phyloP scores from a whole-genome alignment of 2,888 invertebrate species.

The Pelosia muscerda region DNA sequence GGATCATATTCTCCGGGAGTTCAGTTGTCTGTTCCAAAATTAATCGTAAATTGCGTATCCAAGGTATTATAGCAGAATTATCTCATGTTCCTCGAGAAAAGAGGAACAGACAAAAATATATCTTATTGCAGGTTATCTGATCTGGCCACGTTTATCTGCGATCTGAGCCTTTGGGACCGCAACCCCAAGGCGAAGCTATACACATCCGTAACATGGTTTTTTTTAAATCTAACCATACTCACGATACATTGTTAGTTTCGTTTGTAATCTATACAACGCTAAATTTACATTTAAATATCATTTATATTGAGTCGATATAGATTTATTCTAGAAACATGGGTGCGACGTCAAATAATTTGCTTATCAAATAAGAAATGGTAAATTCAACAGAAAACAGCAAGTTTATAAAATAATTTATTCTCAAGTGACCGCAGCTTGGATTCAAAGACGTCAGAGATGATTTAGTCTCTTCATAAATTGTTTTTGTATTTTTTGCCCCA shows the following conservation, averaged over 20 bases:
- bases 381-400: background rate
- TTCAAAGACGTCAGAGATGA: background rate
- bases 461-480: too few species aligned
- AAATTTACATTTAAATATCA: background rate
- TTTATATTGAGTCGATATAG: background rate
- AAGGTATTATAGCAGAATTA: background rate
- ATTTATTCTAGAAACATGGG: background rate
- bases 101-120: background rate
- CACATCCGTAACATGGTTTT: too few species aligned
- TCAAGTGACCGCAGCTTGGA: background rate
- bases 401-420: background rate
- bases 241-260: too few species aligned
- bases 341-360: background rate
- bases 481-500: background rate
- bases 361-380: background rate
- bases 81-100: background rate
- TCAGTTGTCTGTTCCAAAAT: background rate
- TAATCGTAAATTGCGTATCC: constrained; percentile 4
- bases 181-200: too few species aligned
- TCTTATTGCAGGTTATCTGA: background rate
- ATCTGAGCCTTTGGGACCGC: background rate
- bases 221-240: too few species aligned
- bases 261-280: too few species aligned
- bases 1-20: background rate
- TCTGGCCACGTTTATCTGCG: background rate